A percentile compares a stretch with the other conserved stretches of the same genome.
Evolutionary conservation across 2,113 vertebrate species (phyloP).

Genomic region (Rutilus rutilus): DNA sequence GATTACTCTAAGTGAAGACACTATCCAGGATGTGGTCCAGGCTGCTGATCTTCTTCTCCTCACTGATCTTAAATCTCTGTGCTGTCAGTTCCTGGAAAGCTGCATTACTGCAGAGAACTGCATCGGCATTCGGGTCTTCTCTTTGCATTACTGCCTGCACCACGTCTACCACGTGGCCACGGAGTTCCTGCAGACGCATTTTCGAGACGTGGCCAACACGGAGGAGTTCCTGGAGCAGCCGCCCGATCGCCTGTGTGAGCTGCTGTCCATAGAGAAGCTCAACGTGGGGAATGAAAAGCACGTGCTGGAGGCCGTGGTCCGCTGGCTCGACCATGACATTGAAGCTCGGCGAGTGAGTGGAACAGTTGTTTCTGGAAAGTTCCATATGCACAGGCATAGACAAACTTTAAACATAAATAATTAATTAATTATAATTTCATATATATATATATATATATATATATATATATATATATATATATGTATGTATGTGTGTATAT

Average conservation of each 20-base stretch:
- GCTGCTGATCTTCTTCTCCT: constrained; percentile 95
- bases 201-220: constrained; percentile 88
- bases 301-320: constrained; percentile 92
- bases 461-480: too few relatives aligned
- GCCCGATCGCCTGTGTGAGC: constrained; percentile 86
- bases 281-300: constrained; percentile 96
- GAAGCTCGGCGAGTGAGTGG: constrained; percentile 87
- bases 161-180: constrained; percentile 94
- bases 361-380: background rate
- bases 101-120: constrained; percentile 98
- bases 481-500: too few relatives aligned
- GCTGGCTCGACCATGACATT: constrained; percentile 89
- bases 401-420: background rate
- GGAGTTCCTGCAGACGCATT: constrained; percentile 96
- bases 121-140: constrained; percentile 95
- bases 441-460: too few relatives aligned
- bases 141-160: constrained; percentile 93
- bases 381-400: background rate
- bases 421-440: too few relatives aligned
- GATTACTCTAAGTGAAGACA: constrained; percentile 94
- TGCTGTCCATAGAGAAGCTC: constrained; percentile 93
- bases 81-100: constrained; percentile 96
- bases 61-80: constrained; percentile 93
- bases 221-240: constrained; percentile 94
- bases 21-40: constrained; percentile 96